A percentile compares a stretch with the other conserved stretches of the same genome.
Conservation (phyloP, 2,113 vertebrate genomes). For the Candoia aspera region DNA sequence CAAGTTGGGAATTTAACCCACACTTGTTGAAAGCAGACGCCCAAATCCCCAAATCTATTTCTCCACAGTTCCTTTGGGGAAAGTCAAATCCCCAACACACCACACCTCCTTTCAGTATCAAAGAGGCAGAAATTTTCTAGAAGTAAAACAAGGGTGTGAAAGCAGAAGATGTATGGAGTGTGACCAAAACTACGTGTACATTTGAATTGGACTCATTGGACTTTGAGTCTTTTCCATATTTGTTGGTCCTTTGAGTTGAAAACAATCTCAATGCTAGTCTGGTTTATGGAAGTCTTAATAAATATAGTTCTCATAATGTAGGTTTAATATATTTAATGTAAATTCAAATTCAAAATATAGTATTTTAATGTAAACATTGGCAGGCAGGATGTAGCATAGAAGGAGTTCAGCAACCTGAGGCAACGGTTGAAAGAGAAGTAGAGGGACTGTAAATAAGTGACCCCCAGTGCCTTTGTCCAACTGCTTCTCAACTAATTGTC, state of each 20-base stretch:
- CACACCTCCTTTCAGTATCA: neutral
- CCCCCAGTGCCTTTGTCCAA: too few relatives aligned
- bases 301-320: neutral
- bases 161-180: neutral
- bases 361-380: neutral
- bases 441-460: neutral
- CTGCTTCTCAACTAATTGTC: neutral
- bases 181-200: neutral
- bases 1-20: neutral
- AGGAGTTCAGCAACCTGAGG: neutral
- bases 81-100: neutral
- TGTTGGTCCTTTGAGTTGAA: neutral
- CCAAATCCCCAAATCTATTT: neutral
- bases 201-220: neutral
- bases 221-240: neutral
- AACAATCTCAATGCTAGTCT: neutral
- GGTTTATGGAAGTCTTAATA: neutral
- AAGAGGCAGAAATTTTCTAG: neutral
- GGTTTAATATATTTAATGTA: neutral
- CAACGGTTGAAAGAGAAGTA: neutral
- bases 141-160: neutral
- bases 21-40: neutral
- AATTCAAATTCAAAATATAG: neutral
- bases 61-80: neutral
- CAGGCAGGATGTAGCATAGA: neutral